phyloP scores from a whole-genome alignment of 2,113 vertebrate genomes.

The Meleagris gallopavo region DNA sequence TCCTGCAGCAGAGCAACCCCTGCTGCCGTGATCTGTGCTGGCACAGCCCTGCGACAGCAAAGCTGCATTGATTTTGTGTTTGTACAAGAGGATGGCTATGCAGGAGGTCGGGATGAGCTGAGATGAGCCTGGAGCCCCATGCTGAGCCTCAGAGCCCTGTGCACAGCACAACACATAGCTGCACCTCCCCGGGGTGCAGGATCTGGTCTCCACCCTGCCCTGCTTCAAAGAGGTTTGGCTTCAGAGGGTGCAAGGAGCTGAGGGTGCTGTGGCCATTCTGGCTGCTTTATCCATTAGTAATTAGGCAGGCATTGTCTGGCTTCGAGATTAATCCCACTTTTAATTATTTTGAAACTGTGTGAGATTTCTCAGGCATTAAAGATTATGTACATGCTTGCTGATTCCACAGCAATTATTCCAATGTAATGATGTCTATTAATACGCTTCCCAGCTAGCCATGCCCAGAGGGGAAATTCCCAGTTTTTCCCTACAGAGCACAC shows the following conservation, averaged over 20 bases:
- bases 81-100: rapidly evolving
- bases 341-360: conserved; percentile 68
- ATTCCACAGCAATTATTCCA: conserved; percentile 62
- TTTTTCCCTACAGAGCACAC: neutral
- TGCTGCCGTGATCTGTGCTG: rapidly evolving
- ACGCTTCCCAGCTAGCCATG: conserved; percentile 15
- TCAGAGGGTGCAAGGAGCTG: neutral
- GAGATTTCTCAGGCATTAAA: conserved; percentile 67
- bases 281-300: conserved; percentile 40
- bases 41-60: neutral
- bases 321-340: conserved; percentile 66
- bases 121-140: too few species aligned
- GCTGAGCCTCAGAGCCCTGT: neutral
- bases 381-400: conserved; percentile 24
- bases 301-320: conserved; percentile 52
- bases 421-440: conserved; percentile 64
- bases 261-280: conserved; percentile 20
- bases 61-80: rapidly evolving
- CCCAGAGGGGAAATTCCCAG: conserved; percentile 37
- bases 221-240: neutral
- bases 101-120: too few species aligned
- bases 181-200: neutral
- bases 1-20: neutral
- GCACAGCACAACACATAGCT: rapidly evolving
- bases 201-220: neutral